Base-by-base conservation (phyloP, 30 jellyfish, hydroid and myxozoan genomes). In the Rhopilema esculentum region DNA sequence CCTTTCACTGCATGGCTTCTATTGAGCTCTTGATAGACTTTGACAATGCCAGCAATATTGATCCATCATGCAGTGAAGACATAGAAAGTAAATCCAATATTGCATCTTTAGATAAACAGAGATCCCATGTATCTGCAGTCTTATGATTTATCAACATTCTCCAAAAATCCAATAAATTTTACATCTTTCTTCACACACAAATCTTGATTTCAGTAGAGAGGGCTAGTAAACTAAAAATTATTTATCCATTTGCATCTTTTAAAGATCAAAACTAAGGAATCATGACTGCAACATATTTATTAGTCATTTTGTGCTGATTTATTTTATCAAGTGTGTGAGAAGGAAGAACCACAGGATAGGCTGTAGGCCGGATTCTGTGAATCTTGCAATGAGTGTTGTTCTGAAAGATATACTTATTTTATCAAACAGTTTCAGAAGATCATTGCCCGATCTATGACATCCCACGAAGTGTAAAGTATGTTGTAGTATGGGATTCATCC, bases 1-100 rank as follows among this genome's bases (percentile, higher is more conserved):
- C 81, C 81, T 25, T 24, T 31, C 81, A 70, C 62, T 25, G 63
- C 81, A 24, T 70, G 62, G 61, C 61, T 4, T 27, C 81, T 70
- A 19, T 19, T 70, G 24, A 70, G 0, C 61, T 70, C 48, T 31
- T 70, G 23, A 27, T 51, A 22, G 57, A 70, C 24, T 70, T 70
- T 27, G 81, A 70, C 48, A 70, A 9, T 70, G 66, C 48, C 81
- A 70, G 27, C 25, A 30, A 27, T 70, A 27, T 70, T 70, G 81
- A 70, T 23, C 81, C 81, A 19, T 70, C 81, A 16, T 70, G 28
- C 16, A 24, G 48, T 70, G 62, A n/a, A 19, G 77, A 67, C 27
- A 67, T 4, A 24, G 51, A 22, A 70, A 61, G 81, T 70, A 70
- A 66, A 27, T 30, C 29, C 29, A 9, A 66, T 0, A 8, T 66